A percentile compares a stretch with the other conserved stretches of the same genome.
These are phyloP conservation scores for Drosophila limbata DNA, from an alignment of 2,888 invertebrate species.

Conservation along the genomic window DNA sequence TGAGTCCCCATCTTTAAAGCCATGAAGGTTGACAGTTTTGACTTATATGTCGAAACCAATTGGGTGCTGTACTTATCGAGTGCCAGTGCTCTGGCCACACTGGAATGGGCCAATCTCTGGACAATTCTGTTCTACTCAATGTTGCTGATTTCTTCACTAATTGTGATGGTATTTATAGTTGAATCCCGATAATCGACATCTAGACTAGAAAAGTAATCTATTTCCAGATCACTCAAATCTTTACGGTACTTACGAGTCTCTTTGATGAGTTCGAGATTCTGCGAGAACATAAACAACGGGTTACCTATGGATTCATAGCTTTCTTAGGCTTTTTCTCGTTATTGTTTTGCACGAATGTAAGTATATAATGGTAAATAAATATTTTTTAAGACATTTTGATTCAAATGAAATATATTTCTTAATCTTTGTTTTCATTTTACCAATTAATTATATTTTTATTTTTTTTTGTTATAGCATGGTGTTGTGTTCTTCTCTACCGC, in stretches of 20 bases:
- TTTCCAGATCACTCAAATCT: conserved; percentile 75
- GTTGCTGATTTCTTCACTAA: conserved; percentile 90
- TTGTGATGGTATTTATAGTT: conserved; percentile 89
- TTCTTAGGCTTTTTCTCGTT: conserved; percentile 62
- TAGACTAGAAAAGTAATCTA: too few species aligned
- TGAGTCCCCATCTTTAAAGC: conserved; percentile 24
- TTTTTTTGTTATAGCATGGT: too few species aligned
- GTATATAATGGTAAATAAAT: conserved; percentile 13
- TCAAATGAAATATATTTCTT: not conserved
- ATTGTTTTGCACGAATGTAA: conserved; percentile 80
- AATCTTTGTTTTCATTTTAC: not conserved
- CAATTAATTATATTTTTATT: not conserved
- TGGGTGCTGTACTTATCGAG: conserved; percentile 73
- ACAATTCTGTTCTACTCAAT: conserved; percentile 91
- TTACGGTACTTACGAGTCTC: conserved; percentile 72
- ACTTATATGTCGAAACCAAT: conserved; percentile 51
- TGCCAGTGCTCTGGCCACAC: conserved; percentile 68
- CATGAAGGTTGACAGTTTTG: conserved; percentile 1
- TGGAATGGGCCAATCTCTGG: conserved; percentile 89
- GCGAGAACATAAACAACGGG: conserved; percentile 61
- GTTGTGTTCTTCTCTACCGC: conserved; percentile 60
- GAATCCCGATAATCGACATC: not conserved
- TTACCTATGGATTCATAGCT: conserved; percentile 61
- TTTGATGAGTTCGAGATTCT: conserved; percentile 83
- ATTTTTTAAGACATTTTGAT: not conserved